phyloP scores from a whole-genome alignment of 23 tunicate species.

The Oikopleura vanhoeffeni region DNA sequence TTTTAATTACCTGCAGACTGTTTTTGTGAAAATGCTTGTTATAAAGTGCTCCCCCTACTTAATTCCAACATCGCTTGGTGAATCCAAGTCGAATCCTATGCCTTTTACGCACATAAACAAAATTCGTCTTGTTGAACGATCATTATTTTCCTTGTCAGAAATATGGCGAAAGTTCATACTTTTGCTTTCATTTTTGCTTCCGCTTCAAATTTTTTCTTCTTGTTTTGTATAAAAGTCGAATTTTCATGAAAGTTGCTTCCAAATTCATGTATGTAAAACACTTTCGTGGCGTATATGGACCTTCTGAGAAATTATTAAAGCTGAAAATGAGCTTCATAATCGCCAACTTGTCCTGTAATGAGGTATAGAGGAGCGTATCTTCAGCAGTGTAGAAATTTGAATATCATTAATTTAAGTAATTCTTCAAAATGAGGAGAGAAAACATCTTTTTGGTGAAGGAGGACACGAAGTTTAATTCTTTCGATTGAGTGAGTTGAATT shows the following conservation, averaged over 20 bases:
- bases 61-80: neutral
- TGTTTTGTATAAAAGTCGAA: neutral
- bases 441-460: no score
- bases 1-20: neutral
- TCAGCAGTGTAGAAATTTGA: neutral
- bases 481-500: no score
- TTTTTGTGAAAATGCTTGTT: neutral
- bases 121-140: neutral
- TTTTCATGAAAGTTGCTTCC: neutral
- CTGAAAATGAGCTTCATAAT: neutral
- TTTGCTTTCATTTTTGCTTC: neutral
- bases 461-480: no score
- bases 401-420: neutral
- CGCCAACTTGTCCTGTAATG: neutral
- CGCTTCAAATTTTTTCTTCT: neutral
- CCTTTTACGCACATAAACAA: neutral
- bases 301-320: no score
- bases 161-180: neutral
- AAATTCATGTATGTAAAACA: neutral
- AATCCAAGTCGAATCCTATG: neutral
- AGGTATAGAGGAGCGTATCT: neutral
- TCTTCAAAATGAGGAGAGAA: neutral
- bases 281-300: neutral
- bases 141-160: neutral
- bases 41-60: neutral